Evolutionary conservation across 2,888 invertebrate species (phyloP), one percentile per base, ranked within the genome.

Genomic region (Chloromyia formosa): DNA sequence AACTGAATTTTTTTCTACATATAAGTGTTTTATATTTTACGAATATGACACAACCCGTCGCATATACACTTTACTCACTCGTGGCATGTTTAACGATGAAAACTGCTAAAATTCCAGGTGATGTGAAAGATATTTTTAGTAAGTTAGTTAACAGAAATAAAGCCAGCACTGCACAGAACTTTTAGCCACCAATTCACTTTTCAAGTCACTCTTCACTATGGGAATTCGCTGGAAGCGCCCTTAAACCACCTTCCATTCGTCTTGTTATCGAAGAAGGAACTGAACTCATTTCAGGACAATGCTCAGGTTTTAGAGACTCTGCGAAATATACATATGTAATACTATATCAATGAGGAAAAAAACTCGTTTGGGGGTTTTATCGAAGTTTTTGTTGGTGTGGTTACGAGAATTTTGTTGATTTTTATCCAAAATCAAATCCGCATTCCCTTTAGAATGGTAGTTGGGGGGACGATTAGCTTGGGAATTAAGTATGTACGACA

Each of bases 61-160:
- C n/a, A n/a, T n/a, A 35, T 4, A 35, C 27, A 35, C 7, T 73
- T 54, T 75, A 78, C 78, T 78, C 77, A 78, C 78, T 77, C 78
- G 78, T 77, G 78, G 77, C 78, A 78, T 78, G 73, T 64, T 76
- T 42, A 14, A 64, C n/a, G 20, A n/a, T 27, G 56, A 35, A 35
- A 35, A 35, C 27, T 35, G 27, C 27, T 35, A 35, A 35, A 56
- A 27, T 20, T 40, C 12, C 42, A 66, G 54, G 10, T 23, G 23
- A 49, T 12, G 35, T 58, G 14, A 42, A 7, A 45, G 4, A 18
- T 45, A 18, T 66, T 58, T 42, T 58, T 66, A 35, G 7, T 20
- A n/a, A 22, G 12, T 53, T 35, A 53, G 14, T 68, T 23, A 23
- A 49, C 18, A 35, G n/a, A 54, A 54, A 7, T 53, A 16, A 56